These are phyloP conservation scores for Osmerus eperlanus DNA, from an alignment of 2,113 vertebrate genomes.

Conservation along the genomic window DNA sequence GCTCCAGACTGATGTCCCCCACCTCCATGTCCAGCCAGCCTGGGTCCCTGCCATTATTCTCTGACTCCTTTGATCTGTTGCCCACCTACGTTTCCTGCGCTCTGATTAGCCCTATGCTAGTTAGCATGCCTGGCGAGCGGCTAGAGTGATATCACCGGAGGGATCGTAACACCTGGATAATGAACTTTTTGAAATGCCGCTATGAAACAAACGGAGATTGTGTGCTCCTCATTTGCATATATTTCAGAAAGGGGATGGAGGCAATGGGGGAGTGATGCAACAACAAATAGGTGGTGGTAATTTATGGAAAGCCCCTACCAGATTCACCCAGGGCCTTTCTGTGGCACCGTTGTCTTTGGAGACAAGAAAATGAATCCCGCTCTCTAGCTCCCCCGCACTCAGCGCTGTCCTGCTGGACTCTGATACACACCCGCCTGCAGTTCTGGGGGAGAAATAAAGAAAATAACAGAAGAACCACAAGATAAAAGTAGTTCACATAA, in stretches of 20 bases:
- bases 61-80: background rate
- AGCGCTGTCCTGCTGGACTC: slow-evolving; percentile 26
- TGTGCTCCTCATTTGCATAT: slow-evolving; percentile 10
- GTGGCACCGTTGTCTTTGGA: slow-evolving; percentile 13
- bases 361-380: slow-evolving; percentile 3
- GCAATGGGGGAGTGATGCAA: background rate
- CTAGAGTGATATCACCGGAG: background rate
- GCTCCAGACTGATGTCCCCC: background rate
- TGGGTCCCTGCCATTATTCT: background rate
- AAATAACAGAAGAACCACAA: background rate
- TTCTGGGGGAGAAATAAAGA: slow-evolving; percentile 3
- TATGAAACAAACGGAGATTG: background rate
- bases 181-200: slow-evolving; percentile 6
- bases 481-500: slow-evolving; percentile 8
- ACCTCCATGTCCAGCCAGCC: background rate
- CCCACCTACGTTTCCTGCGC: background rate
- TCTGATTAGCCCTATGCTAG: background rate
- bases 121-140: slow-evolving; percentile 2
- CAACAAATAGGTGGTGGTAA: background rate
- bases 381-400: background rate
- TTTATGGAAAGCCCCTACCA: slow-evolving; percentile 11
- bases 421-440: slow-evolving; percentile 12
- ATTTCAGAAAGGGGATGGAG: background rate
- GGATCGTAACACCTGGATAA: slow-evolving; percentile 12
- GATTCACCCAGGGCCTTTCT: background rate